These are phyloP conservation scores for Sarcophaga carnaria DNA, from an alignment of 2,888 invertebrate genomes.

Conservation along the genomic window DNA sequence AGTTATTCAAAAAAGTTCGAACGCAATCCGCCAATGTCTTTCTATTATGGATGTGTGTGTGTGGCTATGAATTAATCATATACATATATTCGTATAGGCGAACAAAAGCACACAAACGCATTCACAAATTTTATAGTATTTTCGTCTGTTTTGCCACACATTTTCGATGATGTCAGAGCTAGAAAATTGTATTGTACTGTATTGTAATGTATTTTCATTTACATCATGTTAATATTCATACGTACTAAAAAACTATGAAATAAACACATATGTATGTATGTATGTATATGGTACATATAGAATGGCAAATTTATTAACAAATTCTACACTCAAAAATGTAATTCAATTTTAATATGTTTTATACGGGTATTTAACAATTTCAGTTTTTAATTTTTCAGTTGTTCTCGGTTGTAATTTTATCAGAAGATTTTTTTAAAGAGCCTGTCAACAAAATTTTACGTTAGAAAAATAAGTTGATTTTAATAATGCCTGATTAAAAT, in stretches of 20 bases:
- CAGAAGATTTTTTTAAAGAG: no score
- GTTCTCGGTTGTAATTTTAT: no score
- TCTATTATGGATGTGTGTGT: not conserved
- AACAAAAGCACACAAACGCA: not conserved
- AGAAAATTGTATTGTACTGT: constrained; percentile 32
- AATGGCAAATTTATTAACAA: not conserved
- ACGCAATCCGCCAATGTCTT: no score
- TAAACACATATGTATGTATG: not conserved
- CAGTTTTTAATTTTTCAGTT: no score
- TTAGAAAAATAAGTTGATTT: no score
- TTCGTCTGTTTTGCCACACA: constrained; percentile 46
- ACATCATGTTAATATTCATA: not conserved
- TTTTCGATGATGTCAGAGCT: constrained; percentile 65
- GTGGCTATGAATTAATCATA: not conserved
- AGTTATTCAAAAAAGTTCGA: no score
- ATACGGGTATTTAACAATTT: no score
- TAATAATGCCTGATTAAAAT: no score
- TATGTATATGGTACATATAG: not conserved
- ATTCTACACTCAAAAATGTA: not conserved
- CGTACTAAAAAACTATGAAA: not conserved
- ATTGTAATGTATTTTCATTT: constrained; percentile 35
- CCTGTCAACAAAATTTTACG: no score
- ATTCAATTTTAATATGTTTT: no score
- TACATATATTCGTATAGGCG: not conserved
- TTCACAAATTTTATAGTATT: not conserved